Evolutionary conservation across 2,113 vertebrate genomes (phyloP).

Genomic region (Esox niger): DNA sequence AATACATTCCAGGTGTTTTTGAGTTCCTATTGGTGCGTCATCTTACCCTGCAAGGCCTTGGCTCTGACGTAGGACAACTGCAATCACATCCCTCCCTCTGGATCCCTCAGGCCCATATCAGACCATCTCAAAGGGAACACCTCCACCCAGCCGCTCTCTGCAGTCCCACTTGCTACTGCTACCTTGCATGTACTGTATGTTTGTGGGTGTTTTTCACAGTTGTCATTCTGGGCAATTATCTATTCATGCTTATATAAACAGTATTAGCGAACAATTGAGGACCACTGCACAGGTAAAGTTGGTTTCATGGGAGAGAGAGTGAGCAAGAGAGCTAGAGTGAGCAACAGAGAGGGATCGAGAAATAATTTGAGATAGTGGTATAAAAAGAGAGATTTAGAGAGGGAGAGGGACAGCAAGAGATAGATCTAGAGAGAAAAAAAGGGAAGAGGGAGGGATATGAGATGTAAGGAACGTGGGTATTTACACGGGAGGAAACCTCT

Average conservation of each 20-base stretch:
- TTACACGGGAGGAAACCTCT: slow-evolving; percentile 45
- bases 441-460: slow-evolving; percentile 13
- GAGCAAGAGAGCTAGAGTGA: slow-evolving; percentile 11
- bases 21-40: slow-evolving; percentile 34
- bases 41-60: slow-evolving; percentile 42
- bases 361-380: neutral
- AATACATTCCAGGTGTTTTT: too few relatives aligned
- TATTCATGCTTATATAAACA: neutral
- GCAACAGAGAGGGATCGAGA: slow-evolving; percentile 6
- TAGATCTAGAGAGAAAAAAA: slow-evolving; percentile 3
- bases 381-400: too few relatives aligned
- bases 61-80: slow-evolving; percentile 66
- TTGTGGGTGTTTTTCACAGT: slow-evolving; percentile 9
- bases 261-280: neutral
- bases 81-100: slow-evolving; percentile 61
- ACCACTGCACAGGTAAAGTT: slow-evolving; percentile 21
- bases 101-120: slow-evolving; percentile 62
- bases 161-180: neutral
- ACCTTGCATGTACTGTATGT: neutral
- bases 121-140: slow-evolving; percentile 44
- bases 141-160: slow-evolving; percentile 50
- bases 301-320: slow-evolving; percentile 1
- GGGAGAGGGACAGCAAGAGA: slow-evolving; percentile 5
- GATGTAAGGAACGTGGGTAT: slow-evolving; percentile 35
- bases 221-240: neutral